A percentile compares a stretch with the other conserved stretches of the same genome.
phyloP scores from a whole-genome alignment of 2,888 invertebrate genomes.

The Ormia ochracea region DNA sequence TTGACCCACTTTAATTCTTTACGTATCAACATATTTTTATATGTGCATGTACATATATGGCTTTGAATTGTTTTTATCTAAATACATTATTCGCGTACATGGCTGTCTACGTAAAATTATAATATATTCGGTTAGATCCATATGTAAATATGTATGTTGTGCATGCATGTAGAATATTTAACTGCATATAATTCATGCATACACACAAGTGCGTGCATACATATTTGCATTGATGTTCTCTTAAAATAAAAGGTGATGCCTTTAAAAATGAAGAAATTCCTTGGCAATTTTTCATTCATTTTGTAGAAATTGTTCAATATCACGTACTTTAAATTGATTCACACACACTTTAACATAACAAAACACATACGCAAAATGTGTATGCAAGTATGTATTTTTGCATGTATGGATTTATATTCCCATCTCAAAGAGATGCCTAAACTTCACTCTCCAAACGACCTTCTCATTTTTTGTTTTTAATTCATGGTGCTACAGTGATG shows the following conservation, averaged over 20 bases:
- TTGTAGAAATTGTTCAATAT: background rate
- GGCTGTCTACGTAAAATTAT: too few species aligned
- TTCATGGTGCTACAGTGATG: background rate
- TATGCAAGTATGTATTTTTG: background rate
- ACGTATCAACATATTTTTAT: background rate
- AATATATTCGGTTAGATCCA: too few species aligned
- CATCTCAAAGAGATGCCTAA: conserved; percentile 1
- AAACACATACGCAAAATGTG: background rate
- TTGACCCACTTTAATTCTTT: conserved; percentile 58
- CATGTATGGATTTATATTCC: background rate
- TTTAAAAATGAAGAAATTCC: background rate
- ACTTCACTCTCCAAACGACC: conserved; percentile 30
- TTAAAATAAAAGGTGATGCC: background rate
- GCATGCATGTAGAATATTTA: too few species aligned
- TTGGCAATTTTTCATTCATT: too few species aligned
- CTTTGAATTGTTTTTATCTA: conserved; percentile 20
- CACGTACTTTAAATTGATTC: too few species aligned
- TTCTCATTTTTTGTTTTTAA: conserved; percentile 28
- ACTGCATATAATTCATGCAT: too few species aligned
- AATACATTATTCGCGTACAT: conserved; percentile 45
- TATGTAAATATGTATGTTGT: too few species aligned
- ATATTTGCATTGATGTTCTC: too few species aligned
- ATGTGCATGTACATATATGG: background rate
- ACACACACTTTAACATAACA: too few species aligned
- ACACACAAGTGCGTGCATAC: too few species aligned